These are phyloP conservation scores for Morpho achilles DNA, from an alignment of 2,888 invertebrate genomes.

Conservation along the genomic window DNA sequence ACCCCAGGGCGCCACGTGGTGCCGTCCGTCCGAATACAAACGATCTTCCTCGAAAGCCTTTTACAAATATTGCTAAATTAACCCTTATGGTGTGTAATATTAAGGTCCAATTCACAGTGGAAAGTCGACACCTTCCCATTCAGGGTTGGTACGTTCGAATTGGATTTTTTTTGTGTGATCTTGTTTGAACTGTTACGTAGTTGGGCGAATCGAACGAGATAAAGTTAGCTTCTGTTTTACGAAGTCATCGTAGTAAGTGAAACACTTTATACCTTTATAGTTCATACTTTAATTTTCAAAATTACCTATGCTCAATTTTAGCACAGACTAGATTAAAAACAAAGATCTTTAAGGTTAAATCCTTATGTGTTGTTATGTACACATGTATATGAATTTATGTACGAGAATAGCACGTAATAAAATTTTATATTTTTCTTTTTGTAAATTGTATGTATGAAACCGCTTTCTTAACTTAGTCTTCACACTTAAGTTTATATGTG, in stretches of 20 bases:
- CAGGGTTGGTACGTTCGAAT: constrained; percentile 32
- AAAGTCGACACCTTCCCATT: constrained; percentile 30
- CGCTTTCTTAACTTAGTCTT: no score
- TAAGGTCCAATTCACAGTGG: constrained; percentile 46
- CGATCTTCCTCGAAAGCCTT: constrained; percentile 55
- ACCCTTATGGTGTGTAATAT: constrained; percentile 38
- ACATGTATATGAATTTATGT: no score
- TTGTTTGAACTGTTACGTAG: constrained; percentile 25
- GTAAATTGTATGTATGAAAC: no score
- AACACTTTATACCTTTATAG: no score
- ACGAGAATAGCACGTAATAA: no score
- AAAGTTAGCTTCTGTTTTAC: constrained; percentile 9
- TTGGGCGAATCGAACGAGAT: constrained; percentile 15
- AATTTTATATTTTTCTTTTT: no score
- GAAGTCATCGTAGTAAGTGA: not conserved
- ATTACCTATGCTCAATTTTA: no score
- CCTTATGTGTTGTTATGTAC: no score
- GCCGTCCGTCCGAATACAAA: constrained; percentile 55
- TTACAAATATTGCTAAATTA: constrained; percentile 38
- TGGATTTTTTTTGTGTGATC: constrained; percentile 23
- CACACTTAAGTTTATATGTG: no score
- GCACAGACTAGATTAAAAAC: no score
- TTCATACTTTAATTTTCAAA: no score
- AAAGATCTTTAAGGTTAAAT: no score
- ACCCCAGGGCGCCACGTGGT: constrained; percentile 67